These are phyloP conservation scores for Carterocephalus palaemon DNA, from an alignment of 2,888 invertebrate genomes.

Conservation along the genomic window DNA sequence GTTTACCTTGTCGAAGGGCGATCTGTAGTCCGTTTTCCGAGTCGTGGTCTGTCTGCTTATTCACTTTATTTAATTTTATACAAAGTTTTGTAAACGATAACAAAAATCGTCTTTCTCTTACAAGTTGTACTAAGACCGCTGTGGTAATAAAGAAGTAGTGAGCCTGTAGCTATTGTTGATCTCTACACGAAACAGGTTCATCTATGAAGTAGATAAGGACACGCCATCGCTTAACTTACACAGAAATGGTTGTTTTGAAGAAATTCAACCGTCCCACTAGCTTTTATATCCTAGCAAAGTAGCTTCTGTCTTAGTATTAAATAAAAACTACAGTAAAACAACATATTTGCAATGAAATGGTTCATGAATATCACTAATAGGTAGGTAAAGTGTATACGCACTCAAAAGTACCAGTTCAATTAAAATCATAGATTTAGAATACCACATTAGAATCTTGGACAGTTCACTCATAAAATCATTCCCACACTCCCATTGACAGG, in stretches of 20 bases:
- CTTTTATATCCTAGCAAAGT: constrained; percentile 10
- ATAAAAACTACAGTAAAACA: no score
- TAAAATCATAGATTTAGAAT: no score
- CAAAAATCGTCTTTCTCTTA: constrained; percentile 20
- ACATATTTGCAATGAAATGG: no score
- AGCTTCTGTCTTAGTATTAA: no score
- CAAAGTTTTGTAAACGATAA: background rate
- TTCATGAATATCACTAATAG: no score
- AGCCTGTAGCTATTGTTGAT: constrained; percentile 70
- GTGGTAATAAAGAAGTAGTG: constrained; percentile 67
- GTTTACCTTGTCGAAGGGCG: no score
- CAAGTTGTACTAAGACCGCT: constrained; percentile 37
- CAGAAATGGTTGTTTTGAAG: constrained; percentile 33
- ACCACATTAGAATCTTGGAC: no score
- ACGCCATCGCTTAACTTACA: constrained; percentile 37
- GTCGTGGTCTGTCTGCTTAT: no score
- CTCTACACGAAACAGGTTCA: constrained; percentile 64
- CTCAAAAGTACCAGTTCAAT: no score
- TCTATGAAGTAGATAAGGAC: constrained; percentile 61
- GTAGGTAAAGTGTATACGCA: no score
- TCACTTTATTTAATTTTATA: no score
- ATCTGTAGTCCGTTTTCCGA: no score
- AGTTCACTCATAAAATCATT: constrained; percentile 16
- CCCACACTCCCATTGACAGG: constrained; percentile 17
- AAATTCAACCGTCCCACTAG: constrained; percentile 22